Base-by-base conservation (phyloP, 2,113 vertebrate genomes). In the Upupa epops region DNA sequence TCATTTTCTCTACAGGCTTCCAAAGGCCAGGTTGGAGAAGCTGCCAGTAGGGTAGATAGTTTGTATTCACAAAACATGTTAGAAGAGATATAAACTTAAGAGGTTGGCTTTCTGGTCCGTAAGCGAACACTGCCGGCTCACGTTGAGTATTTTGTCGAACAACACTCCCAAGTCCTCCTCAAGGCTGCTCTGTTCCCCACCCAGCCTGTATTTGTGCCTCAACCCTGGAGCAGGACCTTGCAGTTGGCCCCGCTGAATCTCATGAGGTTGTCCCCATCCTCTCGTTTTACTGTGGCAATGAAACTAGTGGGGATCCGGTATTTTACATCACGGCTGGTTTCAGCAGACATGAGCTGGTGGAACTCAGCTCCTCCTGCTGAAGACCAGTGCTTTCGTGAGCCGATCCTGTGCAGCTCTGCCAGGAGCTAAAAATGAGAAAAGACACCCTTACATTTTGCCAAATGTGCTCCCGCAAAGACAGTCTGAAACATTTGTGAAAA, bases 371-470 rank as follows among this genome's bases (percentile, higher is more conserved):
- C n/a, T 48, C 17, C 31, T 58, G 55, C 54, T 21, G 14, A 46
- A 46, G 49, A 34, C 9, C 14, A 12, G 17, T 1, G n/a, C 32
- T 65, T 20, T 52, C 3, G 1, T 0, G 0, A 64, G 29, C 25
- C 45, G 24, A 37, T 10, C 15, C 11, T 0, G 1, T 2, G 4
- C n/a, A 51, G 36, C 11, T 36, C 46, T 19, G n/a, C 24, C 1
- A 1, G 25, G 29, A 0, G 1, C 24, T 64, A n/a, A 20, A 76
- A 71, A 49, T 1, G 10, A 45, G 26, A 51, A 85, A 37, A 20
- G 26, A 28, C 5, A 65, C 7, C 24, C 28, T 48, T 32, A 61
- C 14, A 11, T 42, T 42, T 42, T 42, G 40, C 40, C 40, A 42
- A 42, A 42, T 42, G 40, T 42, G 40, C 15, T 42, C 15, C 15